Conservation (phyloP, 2,888 invertebrate genomes). For the Rotaria magnacalcarata region DNA sequence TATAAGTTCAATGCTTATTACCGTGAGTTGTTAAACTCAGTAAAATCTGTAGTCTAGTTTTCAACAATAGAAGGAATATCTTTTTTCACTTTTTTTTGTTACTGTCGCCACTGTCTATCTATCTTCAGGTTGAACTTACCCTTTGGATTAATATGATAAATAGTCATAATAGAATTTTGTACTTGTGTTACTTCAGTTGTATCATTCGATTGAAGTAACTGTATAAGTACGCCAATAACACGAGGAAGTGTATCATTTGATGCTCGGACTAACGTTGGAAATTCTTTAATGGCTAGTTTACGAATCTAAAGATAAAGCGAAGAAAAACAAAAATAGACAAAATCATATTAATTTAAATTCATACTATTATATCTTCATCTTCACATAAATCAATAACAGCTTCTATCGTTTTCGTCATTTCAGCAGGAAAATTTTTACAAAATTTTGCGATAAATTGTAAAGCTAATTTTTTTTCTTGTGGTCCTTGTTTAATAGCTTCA, state of each 20-base stretch:
- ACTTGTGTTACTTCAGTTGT: constrained; percentile 75
- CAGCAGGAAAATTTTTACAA: constrained; percentile 80
- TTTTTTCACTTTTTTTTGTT: no score
- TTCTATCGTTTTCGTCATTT: constrained; percentile 80
- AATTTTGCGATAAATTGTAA: constrained; percentile 91
- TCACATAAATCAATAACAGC: constrained; percentile 89
- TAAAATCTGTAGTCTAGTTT: no score
- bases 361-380: constrained; percentile 83
- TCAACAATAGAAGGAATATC: no score
- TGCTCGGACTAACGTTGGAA: constrained; percentile 78
- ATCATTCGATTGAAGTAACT: constrained; percentile 81
- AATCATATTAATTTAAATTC: constrained; percentile 53
- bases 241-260: constrained; percentile 73
- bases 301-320: constrained; percentile 67
- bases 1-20: no score
- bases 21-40: no score
- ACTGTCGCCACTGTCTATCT: not conserved
- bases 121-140: constrained; percentile 50
- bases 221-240: constrained; percentile 84
- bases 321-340: constrained; percentile 41
- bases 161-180: constrained; percentile 73
- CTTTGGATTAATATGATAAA: constrained; percentile 63
- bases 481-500: constrained; percentile 78
- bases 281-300: constrained; percentile 84
- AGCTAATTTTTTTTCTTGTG: constrained; percentile 83